Percentiles rank a stretch among this genome's conserved stretches.
phyloP scores from a whole-genome alignment of 2,888 invertebrate genomes.

The Anthoptus insignis region DNA sequence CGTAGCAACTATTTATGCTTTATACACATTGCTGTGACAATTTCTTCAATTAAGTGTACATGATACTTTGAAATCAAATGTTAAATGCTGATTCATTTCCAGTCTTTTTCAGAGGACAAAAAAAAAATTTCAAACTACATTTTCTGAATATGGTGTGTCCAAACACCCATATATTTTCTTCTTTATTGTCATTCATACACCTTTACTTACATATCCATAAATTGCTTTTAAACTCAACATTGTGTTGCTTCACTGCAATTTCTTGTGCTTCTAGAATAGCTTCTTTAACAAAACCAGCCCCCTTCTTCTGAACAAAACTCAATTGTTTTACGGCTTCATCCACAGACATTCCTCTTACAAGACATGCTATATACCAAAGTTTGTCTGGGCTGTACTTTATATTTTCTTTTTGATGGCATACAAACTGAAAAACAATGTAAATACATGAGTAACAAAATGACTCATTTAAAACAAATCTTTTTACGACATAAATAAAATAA shows the following conservation, averaged over 20 bases:
- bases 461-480: too few relatives aligned
- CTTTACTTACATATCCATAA: conserved; percentile 94
- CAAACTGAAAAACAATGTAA: conserved; percentile 91
- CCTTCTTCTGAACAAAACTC: conserved; percentile 93
- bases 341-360: conserved; percentile 96
- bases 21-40: too few relatives aligned
- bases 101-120: too few relatives aligned
- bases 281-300: conserved; percentile 91
- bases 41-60: too few relatives aligned
- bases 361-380: conserved; percentile 96
- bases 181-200: background rate
- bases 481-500: too few relatives aligned
- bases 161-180: too few relatives aligned
- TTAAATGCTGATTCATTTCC: too few relatives aligned
- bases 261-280: conserved; percentile 96
- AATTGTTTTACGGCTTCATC: conserved; percentile 98
- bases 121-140: too few relatives aligned
- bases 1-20: too few relatives aligned
- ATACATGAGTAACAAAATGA: too few relatives aligned
- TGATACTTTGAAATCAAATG: too few relatives aligned
- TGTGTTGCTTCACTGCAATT: conserved; percentile 94
- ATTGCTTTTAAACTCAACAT: conserved; percentile 98
- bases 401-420: conserved; percentile 94
- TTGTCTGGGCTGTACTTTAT: conserved; percentile 97
- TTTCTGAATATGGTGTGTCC: too few relatives aligned